Evolutionary conservation across 2,797 vertebrate genomes (phyloP), one percentile per base, ranked within the genome.

Genomic region (Borostomias antarcticus): DNA sequence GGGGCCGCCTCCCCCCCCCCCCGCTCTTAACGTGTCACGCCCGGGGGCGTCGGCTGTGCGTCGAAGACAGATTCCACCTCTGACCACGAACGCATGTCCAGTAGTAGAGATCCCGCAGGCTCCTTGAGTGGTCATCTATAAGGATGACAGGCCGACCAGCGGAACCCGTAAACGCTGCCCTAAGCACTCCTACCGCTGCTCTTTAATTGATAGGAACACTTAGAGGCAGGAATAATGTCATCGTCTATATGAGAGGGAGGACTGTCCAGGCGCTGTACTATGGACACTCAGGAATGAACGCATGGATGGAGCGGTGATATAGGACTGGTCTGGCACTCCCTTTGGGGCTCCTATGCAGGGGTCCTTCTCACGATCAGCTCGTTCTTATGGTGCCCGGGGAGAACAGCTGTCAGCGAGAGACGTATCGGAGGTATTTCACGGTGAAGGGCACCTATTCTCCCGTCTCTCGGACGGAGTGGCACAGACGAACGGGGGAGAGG

Each of bases 161-260:
- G 75, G 76, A 69, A 77, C 79, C 57, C 50, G 59, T 30, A 66
- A 75, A 56, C 77, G 74, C 75, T 74, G 73, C 78, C 70, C 71
- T 70, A 62, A 71, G 86, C 78, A 72, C 66, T 73, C 21, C 53
- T 54, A 51, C 7, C 58, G 28, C 43, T 64, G 19, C 2, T 52
- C 17, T 2, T 76, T 83, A 86, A 86, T 83, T 89, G 72, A 82
- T 77, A 61, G 74, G 37, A 75, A 17, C 48, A 48, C 81, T 75
- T 71, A 73, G 66, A 76, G 54, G 47, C 43, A 35, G 58, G 45
- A 62, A 72, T 58, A 66, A 66, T 11, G n/a, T n/a, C 37, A 10
- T 9, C 5, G 40, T 73, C 9, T 53, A 29, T 21, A 75, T 53
- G 21, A 48, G 52, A 32, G 26, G 63, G 51, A 58, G 63, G 11